Evolutionary conservation across 1,140 invertebrate species (phyloP).

Genomic region (Drosophila pallidifrons): DNA sequence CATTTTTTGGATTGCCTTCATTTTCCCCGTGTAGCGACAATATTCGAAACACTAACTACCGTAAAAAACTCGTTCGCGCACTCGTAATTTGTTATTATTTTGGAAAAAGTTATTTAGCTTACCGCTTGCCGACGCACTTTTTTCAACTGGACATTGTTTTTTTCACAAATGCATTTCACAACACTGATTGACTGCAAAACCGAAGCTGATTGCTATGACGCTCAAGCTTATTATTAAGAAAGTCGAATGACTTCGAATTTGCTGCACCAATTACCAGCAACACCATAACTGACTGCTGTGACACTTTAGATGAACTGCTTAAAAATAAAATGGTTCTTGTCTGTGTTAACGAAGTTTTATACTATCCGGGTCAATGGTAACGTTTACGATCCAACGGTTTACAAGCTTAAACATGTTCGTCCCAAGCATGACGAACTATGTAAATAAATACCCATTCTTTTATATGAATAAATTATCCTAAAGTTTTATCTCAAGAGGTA

Average conservation of each 20-base stretch:
- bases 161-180: background rate
- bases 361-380: too few relatives aligned
- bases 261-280: too few relatives aligned
- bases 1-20: background rate
- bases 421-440: too few relatives aligned
- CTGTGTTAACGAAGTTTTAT: too few relatives aligned
- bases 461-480: too few relatives aligned
- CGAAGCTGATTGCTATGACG: slow-evolving; percentile 5
- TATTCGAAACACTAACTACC: background rate
- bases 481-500: too few relatives aligned
- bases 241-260: too few relatives aligned
- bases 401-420: too few relatives aligned
- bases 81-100: background rate
- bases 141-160: background rate
- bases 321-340: too few relatives aligned
- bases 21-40: background rate
- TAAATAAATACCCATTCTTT: too few relatives aligned
- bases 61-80: background rate
- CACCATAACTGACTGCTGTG: slow-evolving; percentile 1
- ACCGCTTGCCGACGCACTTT: background rate
- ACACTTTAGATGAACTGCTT: background rate
- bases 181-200: background rate
- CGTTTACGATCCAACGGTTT: too few relatives aligned
- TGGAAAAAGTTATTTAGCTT: background rate
- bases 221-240: background rate